Conservation (phyloP, 2,113 vertebrate genomes). For the Isichthys henryi region DNA sequence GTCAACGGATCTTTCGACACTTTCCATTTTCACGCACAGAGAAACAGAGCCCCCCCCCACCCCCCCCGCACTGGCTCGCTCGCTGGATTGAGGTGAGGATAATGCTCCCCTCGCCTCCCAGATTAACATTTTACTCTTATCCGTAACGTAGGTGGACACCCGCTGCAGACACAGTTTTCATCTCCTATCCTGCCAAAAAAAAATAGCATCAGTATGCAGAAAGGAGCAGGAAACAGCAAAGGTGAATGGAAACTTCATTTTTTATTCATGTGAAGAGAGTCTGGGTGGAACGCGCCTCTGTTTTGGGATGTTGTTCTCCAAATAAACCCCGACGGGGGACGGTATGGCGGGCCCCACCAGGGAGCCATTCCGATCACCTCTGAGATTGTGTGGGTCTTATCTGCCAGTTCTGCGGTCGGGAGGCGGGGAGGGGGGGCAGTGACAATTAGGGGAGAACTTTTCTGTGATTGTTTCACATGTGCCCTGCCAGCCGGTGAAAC, state of each 20-base stretch:
- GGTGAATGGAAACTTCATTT: slow-evolving; percentile 47
- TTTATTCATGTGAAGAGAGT: slow-evolving; percentile 39
- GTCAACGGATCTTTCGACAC: slow-evolving; percentile 18
- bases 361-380: slow-evolving; percentile 3
- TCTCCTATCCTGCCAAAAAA: slow-evolving; percentile 30
- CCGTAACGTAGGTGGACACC: slow-evolving; percentile 13
- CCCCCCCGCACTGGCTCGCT: background rate
- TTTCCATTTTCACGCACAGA: slow-evolving; percentile 29
- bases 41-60: slow-evolving; percentile 21
- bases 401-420: background rate
- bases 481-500: background rate
- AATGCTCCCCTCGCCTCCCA: slow-evolving; percentile 17
- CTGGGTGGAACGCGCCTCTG: slow-evolving; percentile 22
- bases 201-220: slow-evolving; percentile 34
- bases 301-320: slow-evolving; percentile 20
- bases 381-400: background rate
- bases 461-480: background rate
- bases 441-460: background rate
- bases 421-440: background rate
- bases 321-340: slow-evolving; percentile 34
- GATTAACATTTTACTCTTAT: slow-evolving; percentile 39
- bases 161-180: slow-evolving; percentile 12
- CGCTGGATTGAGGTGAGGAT: slow-evolving; percentile 18
- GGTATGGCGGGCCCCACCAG: slow-evolving; percentile 14
- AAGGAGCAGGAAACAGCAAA: slow-evolving; percentile 28